These are phyloP conservation scores for Micropoecilia bifurca DNA, from an alignment of 2,797 vertebrate species.

Conservation along the genomic window DNA sequence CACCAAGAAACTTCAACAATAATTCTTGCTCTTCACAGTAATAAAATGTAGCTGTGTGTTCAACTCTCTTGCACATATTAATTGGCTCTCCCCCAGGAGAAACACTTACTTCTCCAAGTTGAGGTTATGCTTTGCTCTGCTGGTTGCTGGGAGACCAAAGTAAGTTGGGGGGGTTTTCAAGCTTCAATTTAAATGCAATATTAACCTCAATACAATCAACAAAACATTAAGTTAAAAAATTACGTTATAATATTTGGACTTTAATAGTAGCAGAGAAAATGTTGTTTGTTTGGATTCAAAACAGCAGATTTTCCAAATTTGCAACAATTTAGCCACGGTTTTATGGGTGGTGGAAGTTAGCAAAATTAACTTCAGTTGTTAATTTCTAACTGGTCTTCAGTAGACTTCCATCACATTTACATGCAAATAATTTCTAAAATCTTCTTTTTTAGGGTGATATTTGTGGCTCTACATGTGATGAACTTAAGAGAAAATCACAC, in stretches of 20 bases:
- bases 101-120: neutral
- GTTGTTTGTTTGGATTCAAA: neutral
- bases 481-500: neutral
- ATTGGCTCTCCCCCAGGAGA: conserved; percentile 1
- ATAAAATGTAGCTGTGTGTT: neutral
- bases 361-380: neutral
- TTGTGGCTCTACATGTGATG: neutral
- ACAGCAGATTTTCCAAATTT: neutral
- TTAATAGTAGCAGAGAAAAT: neutral
- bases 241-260: neutral
- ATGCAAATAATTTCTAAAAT: neutral
- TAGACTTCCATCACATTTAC: neutral
- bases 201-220: neutral
- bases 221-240: neutral
- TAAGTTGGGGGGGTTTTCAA: neutral
- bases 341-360: neutral
- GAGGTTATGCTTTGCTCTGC: neutral
- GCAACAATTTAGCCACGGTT: neutral
- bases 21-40: neutral
- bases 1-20: neutral
- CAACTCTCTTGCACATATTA: neutral
- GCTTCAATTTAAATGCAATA: neutral
- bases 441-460: neutral
- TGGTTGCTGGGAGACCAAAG: neutral
- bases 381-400: neutral